Percentiles rank a stretch among this genome's conserved stretches.
phyloP scores from a whole-genome alignment of 1,140 invertebrate genomes.

The Mizuhopecten yessoensis region DNA sequence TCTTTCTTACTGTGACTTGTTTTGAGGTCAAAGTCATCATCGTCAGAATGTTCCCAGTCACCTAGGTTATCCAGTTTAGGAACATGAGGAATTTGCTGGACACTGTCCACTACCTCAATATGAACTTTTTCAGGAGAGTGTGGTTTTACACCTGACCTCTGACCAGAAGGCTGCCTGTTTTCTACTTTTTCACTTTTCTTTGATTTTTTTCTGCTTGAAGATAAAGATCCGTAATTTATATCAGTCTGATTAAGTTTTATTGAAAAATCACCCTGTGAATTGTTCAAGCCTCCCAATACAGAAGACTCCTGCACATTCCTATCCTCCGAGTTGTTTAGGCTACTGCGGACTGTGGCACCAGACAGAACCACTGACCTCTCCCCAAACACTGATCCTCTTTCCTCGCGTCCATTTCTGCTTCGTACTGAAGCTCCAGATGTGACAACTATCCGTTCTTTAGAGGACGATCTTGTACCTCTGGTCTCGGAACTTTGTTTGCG shows the following conservation, averaged over 20 bases:
- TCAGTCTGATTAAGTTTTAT: neutral
- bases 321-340: neutral
- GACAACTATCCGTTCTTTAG: neutral
- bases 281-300: neutral
- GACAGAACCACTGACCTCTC: neutral
- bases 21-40: neutral
- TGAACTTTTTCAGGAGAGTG: no score
- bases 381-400: neutral
- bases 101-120: no score
- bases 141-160: no score
- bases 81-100: no score
- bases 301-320: neutral
- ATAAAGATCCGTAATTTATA: neutral
- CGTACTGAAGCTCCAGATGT: neutral
- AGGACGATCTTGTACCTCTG: slow-evolving; percentile 3
- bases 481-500: neutral
- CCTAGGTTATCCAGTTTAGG: no score
- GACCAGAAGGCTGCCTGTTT: no score
- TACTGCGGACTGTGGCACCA: slow-evolving; percentile 6
- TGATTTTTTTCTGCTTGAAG: no score
- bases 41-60: no score
- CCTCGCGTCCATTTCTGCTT: neutral
- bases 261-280: neutral
- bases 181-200: no score
- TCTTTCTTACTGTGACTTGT: slow-evolving; percentile 42